These are phyloP conservation scores for Phasianus colchicus DNA, from an alignment of 2,113 vertebrate species.

Conservation along the genomic window DNA sequence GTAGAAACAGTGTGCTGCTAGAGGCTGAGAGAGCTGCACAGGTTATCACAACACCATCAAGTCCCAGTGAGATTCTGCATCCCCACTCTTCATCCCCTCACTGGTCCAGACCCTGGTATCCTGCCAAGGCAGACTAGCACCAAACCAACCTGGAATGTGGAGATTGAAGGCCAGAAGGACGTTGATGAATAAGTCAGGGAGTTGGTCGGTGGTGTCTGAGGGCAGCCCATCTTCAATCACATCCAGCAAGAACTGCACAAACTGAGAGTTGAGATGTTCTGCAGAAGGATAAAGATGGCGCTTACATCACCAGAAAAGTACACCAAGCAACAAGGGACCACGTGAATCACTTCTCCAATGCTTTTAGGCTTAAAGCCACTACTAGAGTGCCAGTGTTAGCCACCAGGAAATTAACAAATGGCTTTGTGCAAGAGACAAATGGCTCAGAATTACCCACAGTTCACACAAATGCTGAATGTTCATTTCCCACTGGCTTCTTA, in stretches of 20 bases:
- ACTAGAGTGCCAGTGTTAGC: not conserved
- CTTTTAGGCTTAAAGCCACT: not conserved
- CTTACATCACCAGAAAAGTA: not conserved
- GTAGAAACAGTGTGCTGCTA: not conserved
- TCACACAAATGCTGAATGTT: not conserved
- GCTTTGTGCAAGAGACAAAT: not conserved
- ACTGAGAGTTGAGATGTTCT: constrained; percentile 95
- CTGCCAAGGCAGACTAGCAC: not conserved
- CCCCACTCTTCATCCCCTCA: not conserved
- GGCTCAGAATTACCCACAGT: not conserved
- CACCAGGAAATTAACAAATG: not conserved
- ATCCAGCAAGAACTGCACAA: constrained; percentile 91
- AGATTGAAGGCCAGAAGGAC: constrained; percentile 95
- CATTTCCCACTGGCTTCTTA: not conserved
- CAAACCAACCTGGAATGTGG: constrained; percentile 88
- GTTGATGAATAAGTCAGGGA: constrained; percentile 93
- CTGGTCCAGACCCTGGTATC: not conserved
- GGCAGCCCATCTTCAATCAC: constrained; percentile 94
- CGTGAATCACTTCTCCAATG: accelerated
- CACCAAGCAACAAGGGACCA: not conserved
- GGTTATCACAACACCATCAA: not conserved
- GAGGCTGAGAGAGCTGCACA: not conserved
- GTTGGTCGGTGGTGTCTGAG: constrained; percentile 91
- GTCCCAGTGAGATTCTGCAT: not conserved
- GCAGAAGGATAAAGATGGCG: constrained; percentile 38